Evolutionary conservation across 2,888 invertebrate species (phyloP).

Genomic region (Apodemia zela): DNA sequence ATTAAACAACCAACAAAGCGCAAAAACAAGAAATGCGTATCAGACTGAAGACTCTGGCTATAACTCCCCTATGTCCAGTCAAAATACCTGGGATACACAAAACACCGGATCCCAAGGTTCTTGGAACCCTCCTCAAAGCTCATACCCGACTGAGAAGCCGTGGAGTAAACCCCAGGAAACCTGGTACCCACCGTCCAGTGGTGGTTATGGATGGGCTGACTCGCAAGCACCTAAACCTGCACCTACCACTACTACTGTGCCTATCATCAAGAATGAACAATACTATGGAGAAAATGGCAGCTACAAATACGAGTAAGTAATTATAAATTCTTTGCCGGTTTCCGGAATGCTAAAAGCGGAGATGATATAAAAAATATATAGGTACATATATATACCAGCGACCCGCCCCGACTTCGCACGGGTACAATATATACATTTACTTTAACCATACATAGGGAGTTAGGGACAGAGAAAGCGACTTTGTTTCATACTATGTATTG

Average conservation of each 20-base stretch:
- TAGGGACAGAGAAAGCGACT: no score
- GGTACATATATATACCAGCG: no score
- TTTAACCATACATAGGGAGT: no score
- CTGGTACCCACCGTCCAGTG: slow-evolving; percentile 25
- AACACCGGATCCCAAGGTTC: slow-evolving; percentile 29
- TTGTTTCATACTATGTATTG: no score
- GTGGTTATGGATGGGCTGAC: not conserved
- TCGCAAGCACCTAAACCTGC: slow-evolving; percentile 20
- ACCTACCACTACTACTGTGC: slow-evolving; percentile 29
- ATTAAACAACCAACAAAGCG: not conserved
- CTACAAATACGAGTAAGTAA: slow-evolving; percentile 78
- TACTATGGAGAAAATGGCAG: slow-evolving; percentile 66
- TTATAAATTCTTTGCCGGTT: not conserved
- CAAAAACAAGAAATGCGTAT: slow-evolving; percentile 31
- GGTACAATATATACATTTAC: no score
- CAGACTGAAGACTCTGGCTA: slow-evolving; percentile 34
- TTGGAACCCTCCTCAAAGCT: slow-evolving; percentile 31
- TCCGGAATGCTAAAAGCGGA: no score
- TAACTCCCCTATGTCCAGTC: slow-evolving; percentile 34
- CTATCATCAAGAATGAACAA: slow-evolving; percentile 72
- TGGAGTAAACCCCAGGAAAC: slow-evolving; percentile 31
- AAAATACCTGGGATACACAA: slow-evolving; percentile 23
- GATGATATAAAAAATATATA: no score
- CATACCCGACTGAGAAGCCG: slow-evolving; percentile 24
- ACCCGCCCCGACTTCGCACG: no score